Evolutionary conservation across 2,888 invertebrate species (phyloP).

Genomic region (Automeris io): DNA sequence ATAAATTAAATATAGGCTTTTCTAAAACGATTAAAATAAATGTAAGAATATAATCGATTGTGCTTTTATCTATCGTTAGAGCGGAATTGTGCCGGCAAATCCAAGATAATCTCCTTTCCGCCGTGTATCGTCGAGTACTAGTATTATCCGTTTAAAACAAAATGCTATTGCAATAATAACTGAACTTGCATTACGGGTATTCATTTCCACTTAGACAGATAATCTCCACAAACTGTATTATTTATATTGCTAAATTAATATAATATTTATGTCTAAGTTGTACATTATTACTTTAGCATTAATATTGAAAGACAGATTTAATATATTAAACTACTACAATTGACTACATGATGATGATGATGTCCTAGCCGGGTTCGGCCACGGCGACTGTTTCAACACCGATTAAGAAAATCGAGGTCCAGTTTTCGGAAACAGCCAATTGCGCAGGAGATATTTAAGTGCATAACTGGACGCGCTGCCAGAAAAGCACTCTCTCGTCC

Average conservation of each 20-base stretch:
- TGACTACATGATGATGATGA: too few relatives aligned
- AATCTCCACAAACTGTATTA: slow-evolving; percentile 15
- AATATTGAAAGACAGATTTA: too few relatives aligned
- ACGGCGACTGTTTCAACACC: too few relatives aligned
- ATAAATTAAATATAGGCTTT: neutral
- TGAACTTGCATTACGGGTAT: slow-evolving; percentile 38
- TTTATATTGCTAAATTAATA: slow-evolving; percentile 7
- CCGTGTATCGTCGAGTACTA: slow-evolving; percentile 39
- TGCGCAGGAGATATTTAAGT: too few relatives aligned
- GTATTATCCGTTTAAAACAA: slow-evolving; percentile 61
- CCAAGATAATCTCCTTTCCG: slow-evolving; percentile 34
- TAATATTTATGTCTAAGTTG: neutral
- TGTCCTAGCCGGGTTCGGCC: too few relatives aligned
- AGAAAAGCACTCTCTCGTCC: too few relatives aligned
- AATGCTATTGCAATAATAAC: slow-evolving; percentile 58
- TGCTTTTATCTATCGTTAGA: slow-evolving; percentile 47
- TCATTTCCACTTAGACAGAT: slow-evolving; percentile 24
- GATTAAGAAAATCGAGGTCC: too few relatives aligned
- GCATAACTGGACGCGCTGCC: too few relatives aligned
- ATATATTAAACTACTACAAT: too few relatives aligned
- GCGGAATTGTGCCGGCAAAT: slow-evolving; percentile 17
- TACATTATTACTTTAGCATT: too few relatives aligned
- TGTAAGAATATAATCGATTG: slow-evolving; percentile 45
- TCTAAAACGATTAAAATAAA: slow-evolving; percentile 9
- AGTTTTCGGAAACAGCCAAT: too few relatives aligned